Conservation (phyloP, 2,888 invertebrate genomes). For the Cephus pygmeus region DNA sequence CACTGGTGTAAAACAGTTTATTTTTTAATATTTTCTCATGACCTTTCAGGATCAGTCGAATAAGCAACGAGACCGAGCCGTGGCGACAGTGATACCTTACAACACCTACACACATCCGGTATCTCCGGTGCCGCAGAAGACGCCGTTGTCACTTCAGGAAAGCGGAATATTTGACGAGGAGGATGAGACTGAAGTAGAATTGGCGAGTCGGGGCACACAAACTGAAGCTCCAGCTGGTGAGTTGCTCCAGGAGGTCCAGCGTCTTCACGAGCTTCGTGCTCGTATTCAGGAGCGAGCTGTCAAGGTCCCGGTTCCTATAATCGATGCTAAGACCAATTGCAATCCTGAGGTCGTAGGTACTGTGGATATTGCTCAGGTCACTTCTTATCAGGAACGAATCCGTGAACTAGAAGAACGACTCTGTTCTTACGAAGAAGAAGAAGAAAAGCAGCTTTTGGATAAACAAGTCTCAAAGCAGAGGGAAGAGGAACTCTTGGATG, state of each 20-base stretch:
- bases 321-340: conserved; percentile 29
- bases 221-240: conserved; percentile 56
- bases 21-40: not conserved
- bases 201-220: conserved; percentile 50
- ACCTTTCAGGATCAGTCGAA: conserved; percentile 42
- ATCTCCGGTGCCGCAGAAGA: conserved; percentile 47
- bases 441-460: conserved; percentile 33
- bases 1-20: not conserved
- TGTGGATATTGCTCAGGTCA: conserved; percentile 21
- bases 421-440: conserved; percentile 33
- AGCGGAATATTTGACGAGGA: conserved; percentile 79
- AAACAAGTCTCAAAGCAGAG: conserved; percentile 41
- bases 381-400: conserved; percentile 42
- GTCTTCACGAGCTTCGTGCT: conserved; percentile 53
- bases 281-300: conserved; percentile 55
- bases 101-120: conserved; percentile 39
- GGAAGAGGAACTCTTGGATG: conserved; percentile 52
- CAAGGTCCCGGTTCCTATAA: conserved; percentile 38
- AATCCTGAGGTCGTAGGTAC: conserved; percentile 27
- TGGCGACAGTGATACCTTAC: conserved; percentile 57
- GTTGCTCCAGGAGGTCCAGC: conserved; percentile 55
- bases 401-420: conserved; percentile 49
- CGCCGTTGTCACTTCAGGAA: conserved; percentile 70
- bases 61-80: conserved; percentile 52
- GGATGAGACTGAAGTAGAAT: conserved; percentile 48